Base-by-base conservation (phyloP, 2,113 vertebrate genomes). In the Microtus ochrogaster region DNA sequence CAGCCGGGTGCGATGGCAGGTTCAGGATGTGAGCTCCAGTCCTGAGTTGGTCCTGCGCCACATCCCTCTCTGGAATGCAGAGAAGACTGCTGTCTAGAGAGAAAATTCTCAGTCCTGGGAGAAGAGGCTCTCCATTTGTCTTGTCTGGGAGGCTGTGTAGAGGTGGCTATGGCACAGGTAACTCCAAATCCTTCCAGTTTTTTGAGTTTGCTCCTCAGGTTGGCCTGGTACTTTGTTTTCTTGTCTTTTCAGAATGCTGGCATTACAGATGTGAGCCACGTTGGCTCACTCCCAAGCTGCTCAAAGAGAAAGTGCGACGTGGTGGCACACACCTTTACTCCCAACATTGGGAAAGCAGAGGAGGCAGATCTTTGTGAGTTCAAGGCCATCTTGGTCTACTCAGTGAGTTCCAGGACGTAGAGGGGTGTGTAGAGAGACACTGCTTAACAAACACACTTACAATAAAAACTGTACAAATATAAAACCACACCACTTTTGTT, bases 1-100 rank as follows among this genome's bases (percentile, higher is more conserved):
- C 8, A 2, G 4, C 39, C 24, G 26, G 2, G 30, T 0, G 30
- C 12, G 7, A 1, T 3, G 5, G 19, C 55, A 13, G 79, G 9
- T 22, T n/a, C 49, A n/a, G 78, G 30, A 21, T 7, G 2, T 10
- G 11, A 21, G n/a, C 39, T 26, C 8, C 8, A 12, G 8, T 12
- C 39, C 8, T 11, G n/a, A 8, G 30, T n/a, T n/a, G 21, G 70
- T 73, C 19, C 66, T 16, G 30, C 6, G 66, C 12, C 16, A 73
- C 17, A 76, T 44, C 24, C 4, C 39, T 44, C 22, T 14, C 39
- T 76, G 73, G 55, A 58, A 58, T 19, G 55, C 17, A 19, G 3
- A 21, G 13, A 47, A 66, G 4, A 44, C 39, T 6, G 26, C 2
- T 3, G 4, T 41, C 41, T 47, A 24, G 41, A 28, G 26, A 11